Base-by-base conservation (phyloP, 2,888 invertebrate genomes). In the Diogma glabrata region DNA sequence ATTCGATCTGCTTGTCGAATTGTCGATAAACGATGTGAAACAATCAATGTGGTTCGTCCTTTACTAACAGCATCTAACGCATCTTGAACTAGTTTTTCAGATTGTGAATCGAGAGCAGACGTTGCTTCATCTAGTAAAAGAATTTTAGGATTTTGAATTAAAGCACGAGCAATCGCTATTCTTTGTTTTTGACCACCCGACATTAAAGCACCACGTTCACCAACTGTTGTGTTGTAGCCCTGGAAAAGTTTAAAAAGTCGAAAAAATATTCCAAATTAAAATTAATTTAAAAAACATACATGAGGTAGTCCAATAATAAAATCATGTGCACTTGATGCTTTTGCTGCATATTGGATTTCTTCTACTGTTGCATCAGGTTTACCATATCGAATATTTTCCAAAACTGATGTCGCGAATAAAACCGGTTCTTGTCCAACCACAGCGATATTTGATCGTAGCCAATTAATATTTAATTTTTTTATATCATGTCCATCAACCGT, bases 371-470 rank as follows among this genome's bases (percentile, higher is more conserved):
- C 79, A 47, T 71, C 70, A 10, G 79, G 77, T 60, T 81, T 79
- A 53, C 92, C 92, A 70, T 88, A 84, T 52, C 84, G 70, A 46
- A 79, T 79, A 61, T 79, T 79, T 55, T 79, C 78, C 0, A 64
- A 62, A 54, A 93, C 87, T 19, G 81, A 80, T 4, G 86, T 82
- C 60, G 84, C 81, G 66, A 93, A 92, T 7, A 93, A 73, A 4
- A 87, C 83, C 0, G 90, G 92, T 58, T 93, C 92, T 65, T 93
- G 92, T 0, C 89, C 87, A 12, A 93, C 92, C 5, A 91, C 78
- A 0, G 88, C 90, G 54, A 92, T 84, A 62, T 87, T 83, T 24
- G 77, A 75, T 50, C 92, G 74, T 20, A 87, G 64, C 78, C 87
- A 85, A 22, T 77, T 72, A 20, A 88, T 78, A 64, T 89, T 87